A percentile compares a stretch with the other conserved stretches of the same genome.
phyloP scores from a whole-genome alignment of 2,797 vertebrate species.

The Oophaga sylvatica region DNA sequence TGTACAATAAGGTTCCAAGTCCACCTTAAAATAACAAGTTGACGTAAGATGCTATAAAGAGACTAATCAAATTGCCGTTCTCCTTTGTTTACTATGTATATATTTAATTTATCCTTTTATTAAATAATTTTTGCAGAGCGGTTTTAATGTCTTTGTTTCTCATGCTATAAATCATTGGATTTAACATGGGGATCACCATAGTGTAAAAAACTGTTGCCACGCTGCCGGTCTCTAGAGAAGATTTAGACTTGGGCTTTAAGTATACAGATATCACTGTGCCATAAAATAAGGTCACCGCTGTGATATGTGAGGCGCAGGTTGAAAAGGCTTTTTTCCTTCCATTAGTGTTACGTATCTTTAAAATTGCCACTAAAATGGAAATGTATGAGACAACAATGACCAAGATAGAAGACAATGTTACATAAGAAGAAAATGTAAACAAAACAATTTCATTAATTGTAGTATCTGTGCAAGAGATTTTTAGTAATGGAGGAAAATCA shows the following conservation, averaged over 20 bases:
- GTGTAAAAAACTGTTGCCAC: slow-evolving; percentile 22
- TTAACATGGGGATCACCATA: slow-evolving; percentile 43
- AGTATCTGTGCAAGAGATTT: slow-evolving; percentile 42
- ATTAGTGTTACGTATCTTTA: background rate
- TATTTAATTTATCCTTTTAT: too few relatives aligned
- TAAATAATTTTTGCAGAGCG: background rate
- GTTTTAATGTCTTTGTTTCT: slow-evolving; percentile 48
- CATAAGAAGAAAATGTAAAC: slow-evolving; percentile 5
- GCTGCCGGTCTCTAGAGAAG: background rate
- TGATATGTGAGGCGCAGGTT: slow-evolving; percentile 16
- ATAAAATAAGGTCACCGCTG: slow-evolving; percentile 30
- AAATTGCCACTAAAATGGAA: background rate
- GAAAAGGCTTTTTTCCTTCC: background rate
- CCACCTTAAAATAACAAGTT: too few relatives aligned
- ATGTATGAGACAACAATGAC: slow-evolving; percentile 35
- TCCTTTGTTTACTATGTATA: too few relatives aligned
- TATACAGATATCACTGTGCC: slow-evolving; percentile 35
- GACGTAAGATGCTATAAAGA: too few relatives aligned
- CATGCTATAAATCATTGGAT: slow-evolving; percentile 50
- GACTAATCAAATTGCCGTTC: too few relatives aligned
- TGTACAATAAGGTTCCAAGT: too few relatives aligned
- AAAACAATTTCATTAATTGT: slow-evolving; percentile 40
- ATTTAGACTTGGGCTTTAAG: slow-evolving; percentile 23
- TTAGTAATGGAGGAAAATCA: slow-evolving; percentile 47
- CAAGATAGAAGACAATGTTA: background rate